A percentile compares a stretch with the other conserved stretches of the same genome.
Conservation (phyloP, 2,888 invertebrate species). For the Andrena bicolor region DNA sequence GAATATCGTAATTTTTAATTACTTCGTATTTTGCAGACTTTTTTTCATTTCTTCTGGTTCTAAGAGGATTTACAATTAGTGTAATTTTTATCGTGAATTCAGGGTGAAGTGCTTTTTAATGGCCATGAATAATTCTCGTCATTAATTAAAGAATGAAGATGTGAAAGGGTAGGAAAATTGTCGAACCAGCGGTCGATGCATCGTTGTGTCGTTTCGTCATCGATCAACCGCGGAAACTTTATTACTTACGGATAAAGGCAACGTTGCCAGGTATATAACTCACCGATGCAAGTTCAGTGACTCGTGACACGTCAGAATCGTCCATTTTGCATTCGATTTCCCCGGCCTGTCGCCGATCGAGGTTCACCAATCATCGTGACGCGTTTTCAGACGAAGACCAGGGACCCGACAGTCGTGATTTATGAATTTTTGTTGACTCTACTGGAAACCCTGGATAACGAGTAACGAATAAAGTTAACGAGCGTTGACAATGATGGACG, state of each 20-base stretch:
- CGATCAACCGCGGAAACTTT: slow-evolving; percentile 30
- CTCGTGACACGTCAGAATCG: slow-evolving; percentile 21
- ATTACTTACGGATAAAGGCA: slow-evolving; percentile 28
- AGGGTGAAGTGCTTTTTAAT: not conserved
- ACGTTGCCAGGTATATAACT: not conserved
- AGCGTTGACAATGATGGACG: slow-evolving; percentile 2
- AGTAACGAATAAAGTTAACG: slow-evolving; percentile 33
- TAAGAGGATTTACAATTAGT: not conserved
- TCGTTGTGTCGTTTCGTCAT: slow-evolving; percentile 7
- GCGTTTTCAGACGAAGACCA: slow-evolving; percentile 15
- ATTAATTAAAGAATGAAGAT: slow-evolving; percentile 10
- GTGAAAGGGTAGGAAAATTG: slow-evolving; percentile 2
- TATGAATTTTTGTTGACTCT: slow-evolving; percentile 48
- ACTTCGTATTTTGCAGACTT: not conserved
- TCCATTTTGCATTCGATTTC: slow-evolving; percentile 18
- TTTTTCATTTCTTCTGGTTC: not conserved
- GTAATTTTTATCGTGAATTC: not conserved
- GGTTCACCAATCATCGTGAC: slow-evolving; percentile 36
- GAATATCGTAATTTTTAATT: not conserved
- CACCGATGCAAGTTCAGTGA: slow-evolving; percentile 16
- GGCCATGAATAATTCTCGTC: slow-evolving; percentile 1
- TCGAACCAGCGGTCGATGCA: not conserved
- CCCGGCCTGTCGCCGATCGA: not conserved
- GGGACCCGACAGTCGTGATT: slow-evolving; percentile 29
- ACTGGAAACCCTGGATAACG: slow-evolving; percentile 26